Evolutionary conservation across 1,140 invertebrate species (phyloP).

Genomic region (Harlomillsia oculata): DNA sequence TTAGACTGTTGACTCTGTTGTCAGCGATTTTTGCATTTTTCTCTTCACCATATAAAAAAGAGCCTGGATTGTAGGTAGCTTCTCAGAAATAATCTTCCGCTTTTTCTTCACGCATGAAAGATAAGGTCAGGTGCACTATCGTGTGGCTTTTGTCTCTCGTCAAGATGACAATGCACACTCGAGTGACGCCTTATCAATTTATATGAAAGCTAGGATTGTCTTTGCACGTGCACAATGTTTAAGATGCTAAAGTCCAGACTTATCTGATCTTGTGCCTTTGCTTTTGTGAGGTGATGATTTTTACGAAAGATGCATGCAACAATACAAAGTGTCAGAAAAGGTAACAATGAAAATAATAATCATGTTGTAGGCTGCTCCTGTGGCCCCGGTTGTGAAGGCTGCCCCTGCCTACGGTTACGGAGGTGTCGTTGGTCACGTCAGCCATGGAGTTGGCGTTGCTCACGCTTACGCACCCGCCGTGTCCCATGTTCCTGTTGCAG

Average conservation of each 20-base stretch:
- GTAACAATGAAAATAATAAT: too few species aligned
- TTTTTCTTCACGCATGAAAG: not conserved
- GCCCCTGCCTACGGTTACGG: not conserved
- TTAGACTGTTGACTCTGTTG: too few species aligned
- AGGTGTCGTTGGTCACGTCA: not conserved
- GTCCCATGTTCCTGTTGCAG: not conserved
- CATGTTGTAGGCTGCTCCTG: too few species aligned
- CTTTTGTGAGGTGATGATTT: not conserved
- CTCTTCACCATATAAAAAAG: not conserved
- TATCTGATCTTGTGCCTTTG: too few species aligned
- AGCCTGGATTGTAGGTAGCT: not conserved
- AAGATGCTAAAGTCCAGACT: too few species aligned
- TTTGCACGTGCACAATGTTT: too few species aligned
- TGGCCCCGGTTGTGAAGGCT: conserved; percentile 11
- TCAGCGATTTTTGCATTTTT: not conserved
- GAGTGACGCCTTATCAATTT: too few species aligned
- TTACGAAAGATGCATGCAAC: conserved; percentile 4
- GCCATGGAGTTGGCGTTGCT: not conserved
- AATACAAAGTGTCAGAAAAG: too few species aligned
- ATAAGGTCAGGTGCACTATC: too few species aligned
- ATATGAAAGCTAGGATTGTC: too few species aligned
- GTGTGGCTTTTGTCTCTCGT: too few species aligned
- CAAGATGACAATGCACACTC: too few species aligned
- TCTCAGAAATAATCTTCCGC: not conserved
- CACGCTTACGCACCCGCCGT: not conserved